Percentiles rank a stretch among this genome's conserved stretches.
These are phyloP conservation scores for Neocrepidodera transversa DNA, from an alignment of 2,888 invertebrate genomes.

Conservation along the genomic window DNA sequence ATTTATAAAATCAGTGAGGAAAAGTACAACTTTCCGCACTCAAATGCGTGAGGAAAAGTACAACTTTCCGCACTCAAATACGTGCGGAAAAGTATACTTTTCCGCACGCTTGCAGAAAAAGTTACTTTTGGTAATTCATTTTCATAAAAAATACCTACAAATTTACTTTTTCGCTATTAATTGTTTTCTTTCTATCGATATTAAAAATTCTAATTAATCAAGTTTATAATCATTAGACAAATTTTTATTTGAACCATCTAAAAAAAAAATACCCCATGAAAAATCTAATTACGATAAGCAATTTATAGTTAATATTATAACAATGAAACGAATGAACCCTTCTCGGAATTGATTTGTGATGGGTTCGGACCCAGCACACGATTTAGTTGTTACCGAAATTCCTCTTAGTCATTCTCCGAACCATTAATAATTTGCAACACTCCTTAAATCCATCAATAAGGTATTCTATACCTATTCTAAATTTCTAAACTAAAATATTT, in stretches of 20 bases:
- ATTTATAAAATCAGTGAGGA: too few relatives aligned
- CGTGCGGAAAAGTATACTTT: too few relatives aligned
- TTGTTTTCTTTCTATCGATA: too few relatives aligned
- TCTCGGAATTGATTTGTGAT: conserved; percentile 33
- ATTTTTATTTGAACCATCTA: background rate
- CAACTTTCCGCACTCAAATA: too few relatives aligned
- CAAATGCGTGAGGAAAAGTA: too few relatives aligned
- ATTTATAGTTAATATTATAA: conserved; percentile 27
- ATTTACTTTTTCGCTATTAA: too few relatives aligned
- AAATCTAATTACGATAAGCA: conserved; percentile 26
- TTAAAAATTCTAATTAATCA: background rate
- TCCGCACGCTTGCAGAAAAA: too few relatives aligned
- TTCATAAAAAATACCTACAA: too few relatives aligned
- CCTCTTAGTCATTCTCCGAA: conserved; percentile 33
- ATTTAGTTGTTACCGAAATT: conserved; percentile 37
- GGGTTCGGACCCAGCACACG: conserved; percentile 26
- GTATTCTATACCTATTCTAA: background rate
- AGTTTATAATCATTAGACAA: background rate
- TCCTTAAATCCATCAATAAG: conserved; percentile 31
- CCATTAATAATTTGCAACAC: conserved; percentile 38
- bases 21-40: too few relatives aligned
- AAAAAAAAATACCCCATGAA: conserved; percentile 14
- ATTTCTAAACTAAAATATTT: background rate
- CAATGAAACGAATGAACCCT: conserved; percentile 22
- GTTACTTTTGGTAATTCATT: too few relatives aligned